Evolutionary conservation across 2,888 invertebrate species (phyloP), one percentile per base, ranked within the genome.

Genomic region (Chrysolina oricalcia): DNA sequence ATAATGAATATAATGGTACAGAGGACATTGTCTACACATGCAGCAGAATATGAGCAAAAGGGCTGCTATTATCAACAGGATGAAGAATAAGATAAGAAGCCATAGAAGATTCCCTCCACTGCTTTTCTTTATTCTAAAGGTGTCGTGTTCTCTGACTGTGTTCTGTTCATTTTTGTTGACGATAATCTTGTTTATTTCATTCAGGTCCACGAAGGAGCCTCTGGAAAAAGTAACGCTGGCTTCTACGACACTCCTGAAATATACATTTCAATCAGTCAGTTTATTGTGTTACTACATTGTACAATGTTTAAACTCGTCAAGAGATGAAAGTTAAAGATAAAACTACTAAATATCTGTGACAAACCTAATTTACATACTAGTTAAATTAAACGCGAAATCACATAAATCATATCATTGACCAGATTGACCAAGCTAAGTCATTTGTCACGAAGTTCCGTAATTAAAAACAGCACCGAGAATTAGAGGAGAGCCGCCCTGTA

Each of bases 21-120:
- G 91, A n/a, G 96, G 96, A 85, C 96, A 96, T 84, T 94, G 94
- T 82, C 94, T 94, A 86, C 96, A 96, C 79, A 96, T 93, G 85
- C 96, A 96, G 88, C 96, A 97, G 75, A 95, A 90, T 78, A 96
- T 92, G 66, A 96, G 90, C 70, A 93, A 91, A 74, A 95, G 88
- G 79, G 95, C 91, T 13, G 94, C 92, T 40, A 95, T 84, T 0
- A 96, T 91, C 80, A 96, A 92, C 76, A 96, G 88, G 40, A 96
- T 91, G 65, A 95, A 93, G 77, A 97, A 88, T 17, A 95, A 88
- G 80, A 96, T 93, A 69, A 96, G 89, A 23, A 96, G 87, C 96
- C 96, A 96, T 50, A 92, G 86, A 68, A 95, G 87, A 70, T 93
- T 94, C 83, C 95, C 94, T 63, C 85, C 81, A 27, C 73, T 80